Evolutionary conservation across 2,888 invertebrate genomes (phyloP), one percentile per base, ranked within the genome.

Genomic region (Octodonta nipae): DNA sequence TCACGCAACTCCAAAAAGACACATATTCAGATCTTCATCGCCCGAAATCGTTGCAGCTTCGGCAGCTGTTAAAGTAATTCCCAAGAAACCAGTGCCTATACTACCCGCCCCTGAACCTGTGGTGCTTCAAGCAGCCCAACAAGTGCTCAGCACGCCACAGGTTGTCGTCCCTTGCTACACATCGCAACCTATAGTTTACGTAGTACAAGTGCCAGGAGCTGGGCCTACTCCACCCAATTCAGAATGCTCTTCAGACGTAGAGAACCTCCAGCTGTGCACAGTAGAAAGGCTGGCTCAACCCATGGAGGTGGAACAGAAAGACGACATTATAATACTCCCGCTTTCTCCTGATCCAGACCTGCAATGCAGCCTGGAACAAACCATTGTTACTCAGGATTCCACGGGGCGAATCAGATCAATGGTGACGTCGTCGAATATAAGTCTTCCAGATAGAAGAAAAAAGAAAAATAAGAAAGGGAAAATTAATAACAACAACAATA

Each of bases 171-270:
- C 50, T 5, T 54, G 55, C 36, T 59, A 59, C 33, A 34, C 38
- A 7, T 47, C 58, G 16, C 51, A 57, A 2, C 54, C 55, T 8
- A 52, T 60, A 34, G 56, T 58, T 11, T 60, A 61, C 37, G 54
- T 61, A 28, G 60, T 60, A 26, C 59, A 60, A 52, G 55, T 64
- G 41, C 55, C 65, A 34, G 49, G 58, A 43, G 59, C 56, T 55
- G 42, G 40, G 7, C 67, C 71, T 55, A 83, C 55, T 53, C 84
- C 77, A 46, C 82, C 73, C 35, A 79, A 67, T 48, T 83, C 73
- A 16, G 79, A 79, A 50, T 78, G 77, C 54, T 78, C 76, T 38
- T 78, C 78, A 34, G 79, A 79, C 47, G 71, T 75, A 27, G 79
- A 79, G 53, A 74, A 76, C 60, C 41, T 58, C 15, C 60, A 58